A percentile compares a stretch with the other conserved stretches of the same genome.
Evolutionary conservation across 2,113 vertebrate species (phyloP).

Genomic region (Oryzias celebensis): DNA sequence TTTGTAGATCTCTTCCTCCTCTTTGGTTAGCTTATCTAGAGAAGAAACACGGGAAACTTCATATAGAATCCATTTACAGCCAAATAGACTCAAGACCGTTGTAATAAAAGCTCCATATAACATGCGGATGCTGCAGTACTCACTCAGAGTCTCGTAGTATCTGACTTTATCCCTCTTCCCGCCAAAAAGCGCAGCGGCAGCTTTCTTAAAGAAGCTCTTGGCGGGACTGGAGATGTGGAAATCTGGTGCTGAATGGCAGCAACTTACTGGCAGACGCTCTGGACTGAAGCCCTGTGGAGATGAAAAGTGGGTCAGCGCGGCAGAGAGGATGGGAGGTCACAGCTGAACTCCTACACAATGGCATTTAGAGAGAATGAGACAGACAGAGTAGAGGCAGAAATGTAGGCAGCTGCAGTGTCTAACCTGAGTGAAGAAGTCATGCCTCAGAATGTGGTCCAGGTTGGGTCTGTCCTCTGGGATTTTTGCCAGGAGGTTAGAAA

Average conservation of each 20-base stretch:
- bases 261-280: constrained; percentile 89
- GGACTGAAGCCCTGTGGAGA: constrained; percentile 91
- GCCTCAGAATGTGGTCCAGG: constrained; percentile 90
- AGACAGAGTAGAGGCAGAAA: background rate
- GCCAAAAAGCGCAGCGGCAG: constrained; percentile 95
- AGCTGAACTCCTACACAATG: constrained; percentile 19
- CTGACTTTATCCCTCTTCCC: constrained; percentile 96
- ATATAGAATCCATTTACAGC: background rate
- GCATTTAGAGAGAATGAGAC: constrained; percentile 12
- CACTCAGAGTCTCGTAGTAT: constrained; percentile 93
- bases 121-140: constrained; percentile 62
- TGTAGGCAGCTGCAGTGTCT: constrained; percentile 26
- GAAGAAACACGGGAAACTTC: constrained; percentile 2
- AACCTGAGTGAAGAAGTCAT: constrained; percentile 95
- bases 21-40: constrained; percentile 88
- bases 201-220: constrained; percentile 98
- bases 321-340: constrained; percentile 17
- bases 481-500: constrained; percentile 90
- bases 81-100: background rate
- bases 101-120: background rate
- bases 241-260: constrained; percentile 92
- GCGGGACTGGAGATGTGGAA: constrained; percentile 97
- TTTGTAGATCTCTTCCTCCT: constrained; percentile 97
- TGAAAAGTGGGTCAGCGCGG: constrained; percentile 44
- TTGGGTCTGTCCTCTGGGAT: constrained; percentile 89